Conservation (phyloP, 1,140 invertebrate species). For the Drosophila ironensis region DNA sequence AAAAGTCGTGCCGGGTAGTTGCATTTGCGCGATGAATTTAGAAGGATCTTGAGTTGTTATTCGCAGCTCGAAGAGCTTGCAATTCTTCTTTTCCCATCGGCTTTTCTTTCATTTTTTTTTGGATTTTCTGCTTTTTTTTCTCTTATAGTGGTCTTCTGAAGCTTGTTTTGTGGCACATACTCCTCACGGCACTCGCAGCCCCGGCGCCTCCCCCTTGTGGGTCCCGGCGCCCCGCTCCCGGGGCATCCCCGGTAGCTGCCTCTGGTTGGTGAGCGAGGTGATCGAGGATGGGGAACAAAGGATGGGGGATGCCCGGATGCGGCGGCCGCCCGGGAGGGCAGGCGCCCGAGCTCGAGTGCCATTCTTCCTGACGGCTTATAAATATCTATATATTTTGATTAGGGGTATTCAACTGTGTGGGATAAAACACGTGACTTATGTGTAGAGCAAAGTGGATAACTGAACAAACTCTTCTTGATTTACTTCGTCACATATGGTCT, state of each 20-base stretch:
- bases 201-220: slow-evolving; percentile 4
- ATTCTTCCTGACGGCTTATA: slow-evolving; percentile 15
- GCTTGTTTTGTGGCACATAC: slow-evolving; percentile 53
- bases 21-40: slow-evolving; percentile 14
- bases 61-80: neutral
- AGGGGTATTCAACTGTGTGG: slow-evolving; percentile 22
- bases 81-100: neutral
- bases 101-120: slow-evolving; percentile 2
- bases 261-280: slow-evolving; percentile 6
- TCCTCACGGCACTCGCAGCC: slow-evolving; percentile 27
- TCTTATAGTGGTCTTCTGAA: slow-evolving; percentile 3
- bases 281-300: neutral
- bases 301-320: too few relatives aligned
- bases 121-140: slow-evolving; percentile 10
- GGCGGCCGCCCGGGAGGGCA: neutral
- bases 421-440: slow-evolving; percentile 20
- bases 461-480: slow-evolving; percentile 24
- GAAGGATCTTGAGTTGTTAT: neutral
- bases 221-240: neutral
- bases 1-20: slow-evolving; percentile 62
- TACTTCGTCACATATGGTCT: slow-evolving; percentile 69
- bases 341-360: neutral
- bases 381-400: neutral
- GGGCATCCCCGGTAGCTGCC: too few relatives aligned
- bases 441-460: slow-evolving; percentile 30